phyloP scores from a whole-genome alignment of 1,140 invertebrate genomes.

The Acarapis woodi region DNA sequence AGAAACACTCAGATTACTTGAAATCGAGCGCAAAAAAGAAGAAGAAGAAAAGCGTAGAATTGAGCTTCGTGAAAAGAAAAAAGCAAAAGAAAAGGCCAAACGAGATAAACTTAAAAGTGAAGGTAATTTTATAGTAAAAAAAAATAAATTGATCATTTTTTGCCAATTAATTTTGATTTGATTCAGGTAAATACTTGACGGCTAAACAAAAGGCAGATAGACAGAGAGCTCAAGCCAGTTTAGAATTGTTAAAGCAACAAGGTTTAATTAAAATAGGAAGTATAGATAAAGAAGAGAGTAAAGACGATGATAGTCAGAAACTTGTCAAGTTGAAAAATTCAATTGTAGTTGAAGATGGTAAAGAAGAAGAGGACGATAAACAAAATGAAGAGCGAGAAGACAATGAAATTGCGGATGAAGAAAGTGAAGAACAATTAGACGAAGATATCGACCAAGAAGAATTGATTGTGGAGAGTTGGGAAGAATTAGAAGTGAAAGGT shows the following conservation, averaged over 20 bases:
- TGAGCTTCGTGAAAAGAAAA: constrained; percentile 48
- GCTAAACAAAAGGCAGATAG: constrained; percentile 44
- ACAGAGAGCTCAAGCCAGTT: constrained; percentile 46
- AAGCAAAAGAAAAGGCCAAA: constrained; percentile 75
- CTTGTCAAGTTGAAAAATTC: constrained; percentile 7
- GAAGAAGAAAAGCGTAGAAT: constrained; percentile 49
- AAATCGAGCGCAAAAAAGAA: constrained; percentile 21
- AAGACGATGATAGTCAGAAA: constrained; percentile 9
- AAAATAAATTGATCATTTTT: too few relatives aligned
- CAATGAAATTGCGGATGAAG: constrained; percentile 7
- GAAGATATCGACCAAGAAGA: neutral
- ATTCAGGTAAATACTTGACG: constrained; percentile 67
- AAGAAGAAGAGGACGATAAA: constrained; percentile 11
- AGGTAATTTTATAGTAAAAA: too few relatives aligned
- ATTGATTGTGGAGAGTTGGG: too few relatives aligned
- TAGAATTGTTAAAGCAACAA: constrained; percentile 58
- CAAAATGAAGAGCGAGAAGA: constrained; percentile 6
- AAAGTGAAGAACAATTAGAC: constrained; percentile 7
- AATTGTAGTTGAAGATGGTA: constrained; percentile 5
- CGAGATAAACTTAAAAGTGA: constrained; percentile 74
- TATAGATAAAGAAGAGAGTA: constrained; percentile 8
- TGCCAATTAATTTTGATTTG: too few relatives aligned
- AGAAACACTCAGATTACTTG: too few relatives aligned
- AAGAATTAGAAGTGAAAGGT: too few relatives aligned
- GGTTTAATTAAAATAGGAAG: constrained; percentile 36